Evolutionary conservation across 2,888 invertebrate species (phyloP).

Genomic region (Saturnia japonica): DNA sequence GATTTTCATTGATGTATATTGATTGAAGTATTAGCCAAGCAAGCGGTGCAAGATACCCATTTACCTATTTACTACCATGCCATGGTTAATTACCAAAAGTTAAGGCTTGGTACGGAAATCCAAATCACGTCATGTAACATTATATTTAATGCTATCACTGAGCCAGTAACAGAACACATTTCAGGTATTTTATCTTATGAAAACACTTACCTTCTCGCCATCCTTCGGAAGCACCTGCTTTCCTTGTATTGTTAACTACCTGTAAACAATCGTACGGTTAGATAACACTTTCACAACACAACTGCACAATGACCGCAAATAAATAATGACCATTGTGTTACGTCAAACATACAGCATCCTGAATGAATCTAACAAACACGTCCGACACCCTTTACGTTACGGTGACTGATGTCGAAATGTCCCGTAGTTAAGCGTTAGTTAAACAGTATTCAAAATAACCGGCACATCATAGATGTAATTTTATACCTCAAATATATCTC

Average conservation of each 20-base stretch:
- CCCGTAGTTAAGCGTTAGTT: conserved; percentile 55
- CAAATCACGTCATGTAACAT: background rate
- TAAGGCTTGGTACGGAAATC: background rate
- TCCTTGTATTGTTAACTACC: conserved; percentile 87
- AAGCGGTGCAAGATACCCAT: too few relatives aligned
- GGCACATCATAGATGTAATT: conserved; percentile 35
- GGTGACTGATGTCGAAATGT: conserved; percentile 66
- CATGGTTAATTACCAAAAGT: background rate
- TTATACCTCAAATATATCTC: conserved; percentile 42
- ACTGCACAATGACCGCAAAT: conserved; percentile 28
- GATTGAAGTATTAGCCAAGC: background rate
- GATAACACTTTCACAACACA: conserved; percentile 48
- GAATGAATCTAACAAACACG: conserved; percentile 29
- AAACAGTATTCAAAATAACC: conserved; percentile 60
- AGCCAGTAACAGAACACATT: background rate
- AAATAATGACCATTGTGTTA: conserved; percentile 61
- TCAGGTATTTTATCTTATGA: background rate
- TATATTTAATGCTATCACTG: background rate
- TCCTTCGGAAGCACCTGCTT: conserved; percentile 78
- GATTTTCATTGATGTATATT: background rate
- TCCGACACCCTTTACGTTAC: conserved; percentile 51
- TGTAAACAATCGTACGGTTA: conserved; percentile 50
- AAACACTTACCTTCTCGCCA: conserved; percentile 74
- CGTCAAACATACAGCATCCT: conserved; percentile 45
- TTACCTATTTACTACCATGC: too few relatives aligned